A percentile compares a stretch with the other conserved stretches of the same genome.
Evolutionary conservation across 1,140 invertebrate genomes (phyloP).

Genomic region (Scaptomyza pallida): DNA sequence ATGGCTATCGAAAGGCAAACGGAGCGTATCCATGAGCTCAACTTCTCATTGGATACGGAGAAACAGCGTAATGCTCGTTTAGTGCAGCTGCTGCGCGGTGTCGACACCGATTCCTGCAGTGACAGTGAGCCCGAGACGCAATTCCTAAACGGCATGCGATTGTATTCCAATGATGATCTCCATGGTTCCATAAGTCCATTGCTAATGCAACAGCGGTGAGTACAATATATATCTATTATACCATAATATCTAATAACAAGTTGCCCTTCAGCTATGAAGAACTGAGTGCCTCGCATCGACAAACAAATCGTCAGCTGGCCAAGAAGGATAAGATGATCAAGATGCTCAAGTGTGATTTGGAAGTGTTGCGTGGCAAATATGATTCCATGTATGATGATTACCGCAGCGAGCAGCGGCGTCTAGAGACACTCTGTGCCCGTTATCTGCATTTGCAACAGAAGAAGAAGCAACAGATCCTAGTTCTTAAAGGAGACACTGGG

Average conservation of each 20-base stretch:
- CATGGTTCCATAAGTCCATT: conserved; percentile 71
- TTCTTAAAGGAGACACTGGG: conserved; percentile 57
- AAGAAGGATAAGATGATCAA: conserved; percentile 65
- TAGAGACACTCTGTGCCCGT: conserved; percentile 50
- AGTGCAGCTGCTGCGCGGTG: conserved; percentile 59
- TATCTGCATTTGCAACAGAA: conserved; percentile 53
- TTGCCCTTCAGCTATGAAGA: conserved; percentile 65
- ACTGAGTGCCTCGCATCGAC: conserved; percentile 62
- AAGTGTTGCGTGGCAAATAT: conserved; percentile 62
- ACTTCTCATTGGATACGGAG: conserved; percentile 62
- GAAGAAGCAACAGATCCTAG: conserved; percentile 65
- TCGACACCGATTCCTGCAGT: conserved; percentile 37
- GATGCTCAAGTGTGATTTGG: conserved; percentile 55
- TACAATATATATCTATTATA: too few species aligned
- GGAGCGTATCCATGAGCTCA: conserved; percentile 59
- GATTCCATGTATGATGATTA: conserved; percentile 65
- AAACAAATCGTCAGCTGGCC: conserved; percentile 57
- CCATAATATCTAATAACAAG: too few species aligned
- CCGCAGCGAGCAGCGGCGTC: conserved; percentile 49
- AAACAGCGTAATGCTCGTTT: conserved; percentile 61
- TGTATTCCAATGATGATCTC: conserved; percentile 19
- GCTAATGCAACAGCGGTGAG: conserved; percentile 79
- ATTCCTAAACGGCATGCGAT: neutral
- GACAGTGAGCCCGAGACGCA: conserved; percentile 45
- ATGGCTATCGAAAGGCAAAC: conserved; percentile 61